A percentile compares a stretch with the other conserved stretches of the same genome.
Conservation (phyloP, 2,888 invertebrate species). For the Lacanobia wlatinum region DNA sequence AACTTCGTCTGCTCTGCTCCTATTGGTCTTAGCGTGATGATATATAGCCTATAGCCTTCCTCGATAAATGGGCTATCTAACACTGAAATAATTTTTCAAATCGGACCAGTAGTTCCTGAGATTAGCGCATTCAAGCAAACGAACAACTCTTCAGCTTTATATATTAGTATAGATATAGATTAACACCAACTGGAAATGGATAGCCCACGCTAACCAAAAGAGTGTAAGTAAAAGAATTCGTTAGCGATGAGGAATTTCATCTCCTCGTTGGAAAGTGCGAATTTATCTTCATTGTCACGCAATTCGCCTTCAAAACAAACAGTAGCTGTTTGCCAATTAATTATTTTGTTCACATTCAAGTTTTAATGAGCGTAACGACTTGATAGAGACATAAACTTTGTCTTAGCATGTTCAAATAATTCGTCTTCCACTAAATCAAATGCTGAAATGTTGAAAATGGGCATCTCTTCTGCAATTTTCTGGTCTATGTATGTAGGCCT, state of each 20-base stretch:
- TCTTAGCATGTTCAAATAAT: conserved; percentile 4
- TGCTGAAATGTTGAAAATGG: neutral
- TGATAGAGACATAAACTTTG: conserved; percentile 31
- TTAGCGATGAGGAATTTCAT: conserved; percentile 54
- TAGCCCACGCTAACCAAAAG: conserved; percentile 17
- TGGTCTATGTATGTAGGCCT: neutral
- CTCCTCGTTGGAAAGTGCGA: conserved; percentile 48
- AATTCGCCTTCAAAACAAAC: conserved; percentile 52
- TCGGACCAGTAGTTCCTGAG: too few species aligned
- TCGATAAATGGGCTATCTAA: too few species aligned
- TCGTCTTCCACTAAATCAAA: neutral
- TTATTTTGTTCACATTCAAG: conserved; percentile 22
- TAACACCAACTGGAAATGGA: too few species aligned
- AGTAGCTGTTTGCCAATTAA: conserved; percentile 15
- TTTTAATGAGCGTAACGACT: conserved; percentile 33
- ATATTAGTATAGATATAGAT: too few species aligned
- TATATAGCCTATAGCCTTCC: too few species aligned
- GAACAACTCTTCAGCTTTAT: too few species aligned
- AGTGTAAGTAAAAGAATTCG: conserved; percentile 51
- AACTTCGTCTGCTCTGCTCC: too few species aligned
- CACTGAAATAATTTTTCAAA: too few species aligned
- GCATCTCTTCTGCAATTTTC: neutral
- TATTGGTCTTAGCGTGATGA: too few species aligned
- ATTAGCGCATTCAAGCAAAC: too few species aligned
- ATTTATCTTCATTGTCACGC: conserved; percentile 55